A percentile compares a stretch with the other conserved stretches of the same genome.
Evolutionary conservation across 2,888 invertebrate species (phyloP).

Genomic region (Proisotoma minuta): DNA sequence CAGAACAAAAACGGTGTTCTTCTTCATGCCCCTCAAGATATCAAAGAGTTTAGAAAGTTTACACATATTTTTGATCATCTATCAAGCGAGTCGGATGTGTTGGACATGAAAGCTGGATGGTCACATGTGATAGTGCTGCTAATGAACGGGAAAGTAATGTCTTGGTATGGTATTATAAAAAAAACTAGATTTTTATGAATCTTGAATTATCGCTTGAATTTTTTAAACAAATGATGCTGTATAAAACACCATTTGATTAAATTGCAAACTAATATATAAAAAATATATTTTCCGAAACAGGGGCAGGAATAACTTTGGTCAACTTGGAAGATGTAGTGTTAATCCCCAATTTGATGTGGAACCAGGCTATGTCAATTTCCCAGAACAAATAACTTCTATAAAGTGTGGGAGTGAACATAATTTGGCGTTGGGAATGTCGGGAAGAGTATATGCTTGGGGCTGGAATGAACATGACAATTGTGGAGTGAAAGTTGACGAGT

Average conservation of each 20-base stretch:
- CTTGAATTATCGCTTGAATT: too few species aligned
- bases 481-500: slow-evolving; percentile 52
- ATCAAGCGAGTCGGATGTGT: slow-evolving; percentile 54
- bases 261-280: too few species aligned
- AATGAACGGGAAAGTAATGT: slow-evolving; percentile 61
- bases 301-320: slow-evolving; percentile 77
- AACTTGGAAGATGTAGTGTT: slow-evolving; percentile 58
- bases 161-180: too few species aligned
- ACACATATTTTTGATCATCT: slow-evolving; percentile 24
- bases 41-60: slow-evolving; percentile 27
- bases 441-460: slow-evolving; percentile 71
- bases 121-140: slow-evolving; percentile 65
- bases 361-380: slow-evolving; percentile 40
- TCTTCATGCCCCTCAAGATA: slow-evolving; percentile 38
- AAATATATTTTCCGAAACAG: too few species aligned
- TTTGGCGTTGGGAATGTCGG: slow-evolving; percentile 60
- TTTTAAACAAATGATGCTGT: too few species aligned
- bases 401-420: slow-evolving; percentile 76
- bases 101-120: slow-evolving; percentile 65
- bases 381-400: slow-evolving; percentile 52
- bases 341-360: slow-evolving; percentile 31
- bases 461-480: slow-evolving; percentile 90
- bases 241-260: too few species aligned
- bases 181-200: too few species aligned
- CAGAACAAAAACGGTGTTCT: slow-evolving; percentile 79